Evolutionary conservation across 64 coral and sea anemone species (phyloP).

Genomic region (Cladopsammia gracilis): DNA sequence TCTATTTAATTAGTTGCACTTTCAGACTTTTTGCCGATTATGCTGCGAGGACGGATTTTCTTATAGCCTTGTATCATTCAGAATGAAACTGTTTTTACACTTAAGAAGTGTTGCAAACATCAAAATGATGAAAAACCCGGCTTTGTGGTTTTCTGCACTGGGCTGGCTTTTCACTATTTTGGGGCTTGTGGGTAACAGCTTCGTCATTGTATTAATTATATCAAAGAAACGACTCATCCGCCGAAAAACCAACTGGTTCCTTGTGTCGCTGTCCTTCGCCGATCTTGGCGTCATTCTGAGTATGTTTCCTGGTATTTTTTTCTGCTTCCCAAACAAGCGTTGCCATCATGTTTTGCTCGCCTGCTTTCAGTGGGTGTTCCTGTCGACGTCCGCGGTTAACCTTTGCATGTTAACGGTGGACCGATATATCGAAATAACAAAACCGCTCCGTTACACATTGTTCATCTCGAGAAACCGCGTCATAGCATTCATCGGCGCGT

Average conservation of each 20-base stretch:
- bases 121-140: neutral
- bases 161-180: neutral
- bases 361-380: conserved; percentile 6
- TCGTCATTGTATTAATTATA: neutral
- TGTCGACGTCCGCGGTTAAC: neutral
- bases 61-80: too few relatives aligned
- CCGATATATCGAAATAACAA: conserved; percentile 8
- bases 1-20: too few relatives aligned
- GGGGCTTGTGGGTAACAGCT: conserved; percentile 12
- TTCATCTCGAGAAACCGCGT: neutral
- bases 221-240: neutral
- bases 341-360: neutral
- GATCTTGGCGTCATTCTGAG: conserved; percentile 14
- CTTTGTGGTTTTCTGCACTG: neutral
- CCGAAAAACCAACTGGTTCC: neutral
- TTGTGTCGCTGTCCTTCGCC: conserved; percentile 1
- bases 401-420: neutral
- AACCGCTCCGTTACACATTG: neutral
- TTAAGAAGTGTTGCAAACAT: too few relatives aligned
- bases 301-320: neutral
- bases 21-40: too few relatives aligned
- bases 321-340: neutral
- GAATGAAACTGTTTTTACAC: too few relatives aligned
- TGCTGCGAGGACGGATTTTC: too few relatives aligned
- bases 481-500: neutral